phyloP scores from a whole-genome alignment of 2,797 vertebrate species.

The Diglossa cyanea region DNA sequence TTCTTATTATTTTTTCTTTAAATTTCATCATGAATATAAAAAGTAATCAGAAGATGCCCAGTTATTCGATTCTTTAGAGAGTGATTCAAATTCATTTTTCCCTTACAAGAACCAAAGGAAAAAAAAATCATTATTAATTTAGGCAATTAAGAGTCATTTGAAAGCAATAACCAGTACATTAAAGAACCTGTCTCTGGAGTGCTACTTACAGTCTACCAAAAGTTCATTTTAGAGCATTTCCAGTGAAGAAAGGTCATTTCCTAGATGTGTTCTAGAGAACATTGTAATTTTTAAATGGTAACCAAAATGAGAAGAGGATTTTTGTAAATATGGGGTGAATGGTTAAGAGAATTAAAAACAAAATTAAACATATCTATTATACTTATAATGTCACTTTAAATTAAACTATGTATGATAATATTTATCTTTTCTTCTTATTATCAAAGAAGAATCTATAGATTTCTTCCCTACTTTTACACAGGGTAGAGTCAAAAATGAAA shows the following conservation, averaged over 20 bases:
- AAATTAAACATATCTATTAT: not conserved
- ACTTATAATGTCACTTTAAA: not conserved
- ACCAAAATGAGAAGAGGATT: constrained; percentile 50
- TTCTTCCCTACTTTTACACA: not conserved
- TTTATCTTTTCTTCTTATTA: not conserved
- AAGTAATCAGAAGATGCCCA: constrained; percentile 65
- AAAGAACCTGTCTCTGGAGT: constrained; percentile 65
- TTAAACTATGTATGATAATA: not conserved
- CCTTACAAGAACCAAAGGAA: constrained; percentile 57
- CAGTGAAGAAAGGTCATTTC: constrained; percentile 72
- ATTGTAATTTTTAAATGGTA: constrained; percentile 50
- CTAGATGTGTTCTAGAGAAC: constrained; percentile 46
- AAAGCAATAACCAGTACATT: constrained; percentile 77
- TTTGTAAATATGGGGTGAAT: constrained; percentile 55
- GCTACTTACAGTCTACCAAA: constrained; percentile 60
- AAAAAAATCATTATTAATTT: constrained; percentile 76
- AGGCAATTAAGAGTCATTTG: constrained; percentile 78
- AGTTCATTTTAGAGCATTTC: constrained; percentile 68
- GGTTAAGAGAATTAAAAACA: constrained; percentile 36
- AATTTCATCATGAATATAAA: constrained; percentile 67
- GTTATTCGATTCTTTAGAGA: constrained; percentile 71
- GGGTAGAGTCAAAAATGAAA: not conserved
- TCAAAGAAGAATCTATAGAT: not conserved
- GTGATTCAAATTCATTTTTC: constrained; percentile 74
- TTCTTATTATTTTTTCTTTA: not conserved